Percentiles rank a stretch among this genome's conserved stretches.
phyloP scores from a whole-genome alignment of 1,140 invertebrate genomes.

The Spodoptera litura region DNA sequence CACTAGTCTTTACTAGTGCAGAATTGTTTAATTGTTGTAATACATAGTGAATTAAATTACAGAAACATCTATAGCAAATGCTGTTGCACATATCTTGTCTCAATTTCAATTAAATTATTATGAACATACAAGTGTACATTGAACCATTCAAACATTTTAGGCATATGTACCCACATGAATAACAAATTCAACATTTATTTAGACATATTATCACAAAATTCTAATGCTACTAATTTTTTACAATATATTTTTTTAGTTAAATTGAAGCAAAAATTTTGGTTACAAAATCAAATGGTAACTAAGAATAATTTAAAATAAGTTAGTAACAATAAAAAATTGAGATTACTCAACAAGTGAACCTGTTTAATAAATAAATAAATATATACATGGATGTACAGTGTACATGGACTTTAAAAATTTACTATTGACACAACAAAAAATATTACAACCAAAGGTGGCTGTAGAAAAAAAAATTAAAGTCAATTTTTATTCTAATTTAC shows the following conservation, averaged over 20 bases:
- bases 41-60: too few relatives aligned
- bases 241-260: slow-evolving; percentile 21
- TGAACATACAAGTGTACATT: slow-evolving; percentile 6
- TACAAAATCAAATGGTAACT: slow-evolving; percentile 30
- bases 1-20: too few relatives aligned
- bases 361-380: not conserved
- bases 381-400: not conserved
- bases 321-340: not conserved
- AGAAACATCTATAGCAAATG: too few relatives aligned
- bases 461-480: not conserved
- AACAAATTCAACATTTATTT: slow-evolving; percentile 48
- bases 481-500: not conserved
- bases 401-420: too few relatives aligned
- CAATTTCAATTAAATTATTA: too few relatives aligned
- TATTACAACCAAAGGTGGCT: not conserved
- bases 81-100: too few relatives aligned
- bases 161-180: slow-evolving; percentile 35
- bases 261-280: slow-evolving; percentile 15
- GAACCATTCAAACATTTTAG: slow-evolving; percentile 44
- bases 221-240: slow-evolving; percentile 33
- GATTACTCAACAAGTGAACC: not conserved
- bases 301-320: slow-evolving; percentile 12
- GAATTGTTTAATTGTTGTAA: too few relatives aligned
- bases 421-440: slow-evolving; percentile 1
- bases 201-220: slow-evolving; percentile 49